Percentiles rank a stretch among this genome's conserved stretches.
phyloP scores from a whole-genome alignment of 2,888 invertebrate genomes.

The Agrotis puta region DNA sequence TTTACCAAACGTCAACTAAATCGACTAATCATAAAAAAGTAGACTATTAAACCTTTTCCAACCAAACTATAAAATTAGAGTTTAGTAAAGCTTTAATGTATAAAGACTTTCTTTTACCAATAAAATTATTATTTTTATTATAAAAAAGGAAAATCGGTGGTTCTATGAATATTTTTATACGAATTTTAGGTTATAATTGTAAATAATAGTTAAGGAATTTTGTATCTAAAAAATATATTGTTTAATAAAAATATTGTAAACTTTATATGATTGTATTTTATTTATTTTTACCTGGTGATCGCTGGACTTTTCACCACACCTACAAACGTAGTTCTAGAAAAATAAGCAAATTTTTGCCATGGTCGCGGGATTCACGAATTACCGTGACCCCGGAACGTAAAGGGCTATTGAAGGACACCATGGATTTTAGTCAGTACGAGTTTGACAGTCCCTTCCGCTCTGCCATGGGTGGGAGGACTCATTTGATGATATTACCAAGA shows the following conservation, averaged over 20 bases:
- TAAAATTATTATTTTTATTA: conserved; percentile 46
- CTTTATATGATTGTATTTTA: conserved; percentile 2
- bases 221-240: conserved; percentile 83
- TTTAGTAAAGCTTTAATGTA: conserved; percentile 76
- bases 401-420: no score
- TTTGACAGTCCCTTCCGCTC: no score
- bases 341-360: no score
- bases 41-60: conserved; percentile 31
- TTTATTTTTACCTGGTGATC: neutral
- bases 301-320: no score
- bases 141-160: conserved; percentile 69
- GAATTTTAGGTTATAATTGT: conserved; percentile 75
- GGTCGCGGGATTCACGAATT: no score
- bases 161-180: conserved; percentile 73
- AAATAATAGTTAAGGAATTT: conserved; percentile 83
- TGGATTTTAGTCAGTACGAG: no score
- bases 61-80: conserved; percentile 56
- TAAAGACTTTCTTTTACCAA: conserved; percentile 71
- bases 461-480: no score
- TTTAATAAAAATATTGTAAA: conserved; percentile 78
- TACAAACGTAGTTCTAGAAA: no score
- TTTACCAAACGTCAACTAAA: conserved; percentile 26
- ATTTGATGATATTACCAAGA: no score
- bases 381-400: no score
- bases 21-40: conserved; percentile 11